Percentiles rank a stretch among this genome's conserved stretches.
phyloP scores from a whole-genome alignment of 1,140 invertebrate species.

The Wiebesia pumilae region DNA sequence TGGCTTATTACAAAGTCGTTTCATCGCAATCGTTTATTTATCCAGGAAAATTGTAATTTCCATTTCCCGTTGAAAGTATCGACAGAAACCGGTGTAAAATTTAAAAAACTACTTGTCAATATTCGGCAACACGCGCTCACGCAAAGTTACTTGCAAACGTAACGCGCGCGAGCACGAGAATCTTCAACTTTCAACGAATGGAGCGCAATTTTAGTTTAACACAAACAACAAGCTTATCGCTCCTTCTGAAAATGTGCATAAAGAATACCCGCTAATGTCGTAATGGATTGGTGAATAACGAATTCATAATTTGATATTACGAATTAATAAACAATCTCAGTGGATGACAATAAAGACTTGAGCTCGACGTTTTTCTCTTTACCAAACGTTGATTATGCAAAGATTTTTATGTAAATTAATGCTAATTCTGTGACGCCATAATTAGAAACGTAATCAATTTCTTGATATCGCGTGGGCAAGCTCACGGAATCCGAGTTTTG shows the following conservation, averaged over 20 bases:
- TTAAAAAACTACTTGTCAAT: too few relatives aligned
- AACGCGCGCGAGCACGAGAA: too few relatives aligned
- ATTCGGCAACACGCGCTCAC: too few relatives aligned
- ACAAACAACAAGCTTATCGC: background rate
- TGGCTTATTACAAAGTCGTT: too few relatives aligned
- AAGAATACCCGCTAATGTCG: background rate
- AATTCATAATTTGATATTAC: background rate
- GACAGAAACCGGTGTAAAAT: too few relatives aligned
- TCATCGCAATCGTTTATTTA: too few relatives aligned
- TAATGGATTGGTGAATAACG: background rate
- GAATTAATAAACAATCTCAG: background rate
- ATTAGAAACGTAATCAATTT: slow-evolving; percentile 60
- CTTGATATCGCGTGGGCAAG: slow-evolving; percentile 49
- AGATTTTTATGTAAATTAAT: slow-evolving; percentile 57
- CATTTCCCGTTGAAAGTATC: too few relatives aligned
- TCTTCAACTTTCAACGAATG: background rate
- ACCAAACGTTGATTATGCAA: background rate
- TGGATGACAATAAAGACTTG: background rate
- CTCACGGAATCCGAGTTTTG: slow-evolving; percentile 14
- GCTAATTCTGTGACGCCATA: slow-evolving; percentile 54
- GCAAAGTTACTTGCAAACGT: too few relatives aligned
- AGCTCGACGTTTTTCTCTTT: background rate
- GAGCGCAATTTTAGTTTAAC: background rate
- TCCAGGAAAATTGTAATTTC: too few relatives aligned
- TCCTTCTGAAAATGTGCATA: background rate